Evolutionary conservation across 2,797 vertebrate species (phyloP), one percentile per base, ranked within the genome.

Genomic region (Thalassophryne amazonica): DNA sequence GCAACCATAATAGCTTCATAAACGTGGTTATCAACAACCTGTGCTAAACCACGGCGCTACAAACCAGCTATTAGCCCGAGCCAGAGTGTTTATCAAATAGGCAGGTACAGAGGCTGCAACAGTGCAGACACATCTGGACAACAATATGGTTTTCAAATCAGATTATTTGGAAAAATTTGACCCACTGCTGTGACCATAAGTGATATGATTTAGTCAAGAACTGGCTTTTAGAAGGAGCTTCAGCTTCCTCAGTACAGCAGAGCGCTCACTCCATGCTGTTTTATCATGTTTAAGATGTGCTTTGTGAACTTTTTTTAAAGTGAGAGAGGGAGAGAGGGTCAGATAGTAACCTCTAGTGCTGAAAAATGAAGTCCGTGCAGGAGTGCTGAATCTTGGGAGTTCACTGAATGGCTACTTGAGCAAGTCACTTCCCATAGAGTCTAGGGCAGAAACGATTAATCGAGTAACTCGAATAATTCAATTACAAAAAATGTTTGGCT

Each of bases 1-100:
- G 34, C 18, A 40, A 50, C 71, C 55, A 60, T 32, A 49, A 40
- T 43, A 37, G 24, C 67, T 72, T 69, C 67, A 58, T 51, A 45
- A 47, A 56, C 39, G 56, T 55, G 33, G 56, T 72, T 76, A 68
- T 76, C 69, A 76, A 32, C 61, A 13, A 42, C 31, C 37, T 65
- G 39, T 28, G 58, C 62, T 71, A 63, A 51, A 53, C 69, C 61
- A 65, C 34, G 19, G 33, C 47, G 53, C 40, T 60, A 36, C 58
- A 60, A 74, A 80, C 53, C 61, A 43, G 59, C 40, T 55, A 76
- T 79, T 73, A 76, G 42, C 25, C 25, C 5, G 24, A 41, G 11
- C 2, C 4, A 20, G 1, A 25, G 35, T 4, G 32, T 27, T 22
- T 22, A 23, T 55, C 28, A 32, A 42, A 42, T 37, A 18, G 15